These are phyloP conservation scores for Shinisaurus crocodilurus DNA, from an alignment of 2,113 vertebrate species.

Conservation along the genomic window DNA sequence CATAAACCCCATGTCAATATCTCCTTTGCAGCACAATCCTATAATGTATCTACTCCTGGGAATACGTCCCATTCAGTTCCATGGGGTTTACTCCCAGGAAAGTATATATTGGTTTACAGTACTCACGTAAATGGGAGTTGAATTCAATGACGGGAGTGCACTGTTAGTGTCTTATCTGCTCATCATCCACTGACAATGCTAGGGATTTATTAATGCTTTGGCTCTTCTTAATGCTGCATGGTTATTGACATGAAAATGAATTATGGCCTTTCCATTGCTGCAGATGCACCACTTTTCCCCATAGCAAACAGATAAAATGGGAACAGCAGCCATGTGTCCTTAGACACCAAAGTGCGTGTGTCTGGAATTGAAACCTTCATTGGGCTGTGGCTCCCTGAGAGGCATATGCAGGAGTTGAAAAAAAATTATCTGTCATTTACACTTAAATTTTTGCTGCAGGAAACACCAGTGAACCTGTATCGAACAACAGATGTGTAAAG, in stretches of 20 bases:
- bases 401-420: not conserved
- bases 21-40: not conserved
- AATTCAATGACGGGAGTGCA: not conserved
- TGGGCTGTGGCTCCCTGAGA: not conserved
- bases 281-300: not conserved
- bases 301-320: not conserved
- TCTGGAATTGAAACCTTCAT: not conserved
- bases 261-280: not conserved
- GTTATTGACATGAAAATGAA: not conserved
- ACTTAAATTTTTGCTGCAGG: not conserved
- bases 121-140: too few species aligned
- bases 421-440: not conserved
- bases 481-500: not conserved
- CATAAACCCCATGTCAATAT: not conserved
- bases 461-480: not conserved
- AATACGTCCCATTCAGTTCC: not conserved
- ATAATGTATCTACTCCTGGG: not conserved
- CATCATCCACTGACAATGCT: not conserved
- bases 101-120: not conserved
- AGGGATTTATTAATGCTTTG: not conserved
- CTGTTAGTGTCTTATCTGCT: not conserved
- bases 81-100: not conserved
- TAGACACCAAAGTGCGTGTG: not conserved
- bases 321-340: not conserved
- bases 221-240: not conserved